phyloP scores from a whole-genome alignment of 1,140 invertebrate species.

The Trinorchestia longiramus region DNA sequence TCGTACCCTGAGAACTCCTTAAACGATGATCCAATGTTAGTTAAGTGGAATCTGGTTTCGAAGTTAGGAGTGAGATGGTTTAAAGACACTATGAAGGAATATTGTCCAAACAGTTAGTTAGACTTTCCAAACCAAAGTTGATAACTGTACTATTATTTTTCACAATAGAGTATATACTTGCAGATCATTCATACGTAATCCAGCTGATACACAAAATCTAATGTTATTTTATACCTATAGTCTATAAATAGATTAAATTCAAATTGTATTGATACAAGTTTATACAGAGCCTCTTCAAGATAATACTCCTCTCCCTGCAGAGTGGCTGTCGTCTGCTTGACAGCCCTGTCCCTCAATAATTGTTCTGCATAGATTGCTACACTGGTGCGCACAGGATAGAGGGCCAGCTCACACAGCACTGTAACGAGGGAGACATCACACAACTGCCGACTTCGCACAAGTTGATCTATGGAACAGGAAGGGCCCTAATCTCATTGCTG shows the following conservation, averaged over 20 bases:
- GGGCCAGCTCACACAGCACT: neutral
- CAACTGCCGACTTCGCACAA: conserved; percentile 6
- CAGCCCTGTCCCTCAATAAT: neutral
- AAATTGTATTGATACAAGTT: no score
- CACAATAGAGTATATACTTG: no score
- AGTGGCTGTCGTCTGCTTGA: neutral
- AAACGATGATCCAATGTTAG: no score
- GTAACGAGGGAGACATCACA: neutral
- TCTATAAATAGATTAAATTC: no score
- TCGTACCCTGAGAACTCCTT: neutral
- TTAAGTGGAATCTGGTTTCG: neutral
- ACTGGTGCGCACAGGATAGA: neutral
- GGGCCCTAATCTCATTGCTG: conserved; percentile 42
- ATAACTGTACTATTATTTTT: neutral
- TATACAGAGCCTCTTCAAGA: neutral
- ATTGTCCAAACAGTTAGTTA: neutral
- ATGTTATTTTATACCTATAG: no score
- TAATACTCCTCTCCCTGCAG: neutral
- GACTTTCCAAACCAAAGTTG: neutral
- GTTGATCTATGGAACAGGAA: conserved; percentile 26
- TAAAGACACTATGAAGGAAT: neutral
- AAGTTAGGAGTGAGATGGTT: neutral
- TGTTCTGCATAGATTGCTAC: neutral
- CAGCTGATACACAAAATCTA: no score
- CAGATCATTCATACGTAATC: no score